phyloP scores from a whole-genome alignment of 2,113 vertebrate genomes.

The Platycercus adscitus region DNA sequence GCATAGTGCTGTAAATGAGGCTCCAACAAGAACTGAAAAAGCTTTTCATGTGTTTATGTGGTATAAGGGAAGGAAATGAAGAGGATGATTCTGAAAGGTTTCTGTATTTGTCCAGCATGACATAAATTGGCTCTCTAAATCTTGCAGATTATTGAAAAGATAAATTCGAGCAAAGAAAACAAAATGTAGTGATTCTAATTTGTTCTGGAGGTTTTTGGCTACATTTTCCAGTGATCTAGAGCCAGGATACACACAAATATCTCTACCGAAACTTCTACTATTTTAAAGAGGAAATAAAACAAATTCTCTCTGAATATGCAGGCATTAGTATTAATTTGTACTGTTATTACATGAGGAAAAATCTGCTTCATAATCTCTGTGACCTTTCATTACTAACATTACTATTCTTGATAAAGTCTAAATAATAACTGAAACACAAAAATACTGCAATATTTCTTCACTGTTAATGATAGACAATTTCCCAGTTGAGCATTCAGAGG shows the following conservation, averaged over 20 bases:
- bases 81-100: background rate
- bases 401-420: constrained; percentile 23
- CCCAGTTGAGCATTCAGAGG: background rate
- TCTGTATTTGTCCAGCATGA: background rate
- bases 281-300: background rate
- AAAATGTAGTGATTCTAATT: background rate
- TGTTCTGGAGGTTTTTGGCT: background rate
- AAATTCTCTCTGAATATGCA: background rate
- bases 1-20: background rate
- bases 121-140: background rate
- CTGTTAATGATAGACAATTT: background rate
- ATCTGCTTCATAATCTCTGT: background rate
- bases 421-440: background rate
- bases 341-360: background rate
- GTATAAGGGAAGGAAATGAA: background rate
- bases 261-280: background rate
- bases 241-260: background rate
- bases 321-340: background rate
- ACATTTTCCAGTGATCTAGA: background rate
- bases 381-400: constrained; percentile 13
- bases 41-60: background rate
- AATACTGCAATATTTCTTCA: constrained; percentile 23
- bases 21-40: background rate
- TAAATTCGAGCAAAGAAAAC: background rate
- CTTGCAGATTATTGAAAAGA: background rate